A percentile compares a stretch with the other conserved stretches of the same genome.
Evolutionary conservation across 2,888 invertebrate genomes (phyloP).

Genomic region (Lithophane semibrunnea): DNA sequence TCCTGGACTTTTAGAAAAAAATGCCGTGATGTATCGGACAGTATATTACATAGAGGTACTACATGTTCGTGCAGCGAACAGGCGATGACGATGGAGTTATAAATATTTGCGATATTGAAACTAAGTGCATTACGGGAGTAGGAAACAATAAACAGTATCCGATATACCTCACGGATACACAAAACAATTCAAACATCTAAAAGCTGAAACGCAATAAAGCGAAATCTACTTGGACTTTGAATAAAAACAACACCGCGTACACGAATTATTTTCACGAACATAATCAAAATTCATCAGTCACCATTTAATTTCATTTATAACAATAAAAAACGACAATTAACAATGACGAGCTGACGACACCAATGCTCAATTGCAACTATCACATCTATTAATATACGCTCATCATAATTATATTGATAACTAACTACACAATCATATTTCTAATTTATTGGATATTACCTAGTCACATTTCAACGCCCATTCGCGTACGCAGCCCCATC

Average conservation of each 20-base stretch:
- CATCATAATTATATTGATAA: not conserved
- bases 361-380: slow-evolving; percentile 17
- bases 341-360: slow-evolving; percentile 10
- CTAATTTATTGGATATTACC: not conserved
- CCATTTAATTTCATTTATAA: not conserved
- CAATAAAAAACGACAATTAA: slow-evolving; percentile 5
- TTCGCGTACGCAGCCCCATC: not conserved
- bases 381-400: slow-evolving; percentile 7
- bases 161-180: slow-evolving; percentile 45
- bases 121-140: slow-evolving; percentile 55
- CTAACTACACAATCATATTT: slow-evolving; percentile 8
- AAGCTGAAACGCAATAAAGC: slow-evolving; percentile 41
- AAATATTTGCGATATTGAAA: slow-evolving; percentile 64
- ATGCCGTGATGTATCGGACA: slow-evolving; percentile 40
- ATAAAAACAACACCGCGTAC: slow-evolving; percentile 22
- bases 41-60: slow-evolving; percentile 11
- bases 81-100: slow-evolving; percentile 51
- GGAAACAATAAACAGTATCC: slow-evolving; percentile 65
- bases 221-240: slow-evolving; percentile 31
- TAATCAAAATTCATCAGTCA: not conserved
- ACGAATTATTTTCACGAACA: not conserved
- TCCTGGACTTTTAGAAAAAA: slow-evolving; percentile 59
- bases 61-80: slow-evolving; percentile 36
- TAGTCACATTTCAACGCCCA: not conserved
- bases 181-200: slow-evolving; percentile 43